Evolutionary conservation across 2,113 vertebrate genomes (phyloP).

Genomic region (Varanus salvator): DNA sequence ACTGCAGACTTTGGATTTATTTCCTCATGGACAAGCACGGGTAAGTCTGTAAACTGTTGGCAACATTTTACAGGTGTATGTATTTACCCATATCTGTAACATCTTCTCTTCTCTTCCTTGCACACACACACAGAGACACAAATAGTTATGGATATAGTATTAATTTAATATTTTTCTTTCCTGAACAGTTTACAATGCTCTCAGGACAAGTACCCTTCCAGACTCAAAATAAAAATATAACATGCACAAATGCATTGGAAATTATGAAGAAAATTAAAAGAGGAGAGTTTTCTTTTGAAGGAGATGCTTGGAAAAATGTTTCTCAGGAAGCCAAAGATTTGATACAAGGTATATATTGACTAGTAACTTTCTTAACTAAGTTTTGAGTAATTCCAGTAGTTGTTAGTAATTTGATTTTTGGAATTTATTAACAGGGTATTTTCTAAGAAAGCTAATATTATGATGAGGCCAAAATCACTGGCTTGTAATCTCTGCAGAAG

Average conservation of each 20-base stretch:
- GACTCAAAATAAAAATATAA: constrained; percentile 90
- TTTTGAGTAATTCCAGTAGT: neutral
- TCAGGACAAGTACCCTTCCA: constrained; percentile 98
- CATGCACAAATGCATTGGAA: constrained; percentile 91
- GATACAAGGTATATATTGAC: constrained; percentile 86
- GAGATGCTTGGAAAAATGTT: constrained; percentile 96
- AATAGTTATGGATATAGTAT: neutral
- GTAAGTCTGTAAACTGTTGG: neutral
- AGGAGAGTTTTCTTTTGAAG: constrained; percentile 97
- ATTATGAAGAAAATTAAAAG: constrained; percentile 99
- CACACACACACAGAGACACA: neutral
- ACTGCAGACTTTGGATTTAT: too few species aligned
- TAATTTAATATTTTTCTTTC: constrained; percentile 41
- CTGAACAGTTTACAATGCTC: constrained; percentile 93
- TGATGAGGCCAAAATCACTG: neutral
- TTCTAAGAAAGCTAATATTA: neutral
- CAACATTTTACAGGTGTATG: neutral
- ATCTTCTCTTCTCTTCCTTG: neutral
- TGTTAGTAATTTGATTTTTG: neutral
- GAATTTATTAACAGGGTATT: neutral
- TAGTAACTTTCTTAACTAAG: neutral
- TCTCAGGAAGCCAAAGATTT: constrained; percentile 96
- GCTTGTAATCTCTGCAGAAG: neutral
- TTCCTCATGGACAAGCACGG: too few species aligned
- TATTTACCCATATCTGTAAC: neutral